Percentiles rank a stretch among this genome's conserved stretches.
Conservation (phyloP, 2,797 vertebrate genomes). For the Sebastes nivosus region DNA sequence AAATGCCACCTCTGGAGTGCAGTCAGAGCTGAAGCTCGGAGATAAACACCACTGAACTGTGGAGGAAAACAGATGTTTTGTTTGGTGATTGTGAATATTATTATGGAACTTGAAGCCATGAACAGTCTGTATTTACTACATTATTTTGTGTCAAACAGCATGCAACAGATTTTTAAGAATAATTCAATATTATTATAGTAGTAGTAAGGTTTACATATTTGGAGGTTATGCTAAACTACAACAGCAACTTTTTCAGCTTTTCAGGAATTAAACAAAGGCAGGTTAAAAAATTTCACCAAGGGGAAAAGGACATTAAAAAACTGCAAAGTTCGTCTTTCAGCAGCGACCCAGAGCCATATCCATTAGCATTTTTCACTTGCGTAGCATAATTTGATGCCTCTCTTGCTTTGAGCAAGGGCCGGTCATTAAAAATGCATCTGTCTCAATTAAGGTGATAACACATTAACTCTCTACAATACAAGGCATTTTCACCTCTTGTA, state of each 20-base stretch:
- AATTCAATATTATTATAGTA: neutral
- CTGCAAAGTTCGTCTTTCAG: slow-evolving; percentile 57
- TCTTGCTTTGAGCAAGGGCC: slow-evolving; percentile 53
- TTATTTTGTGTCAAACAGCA: neutral
- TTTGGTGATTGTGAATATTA: slow-evolving; percentile 30
- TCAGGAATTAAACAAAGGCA: slow-evolving; percentile 29
- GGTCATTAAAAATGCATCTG: slow-evolving; percentile 82
- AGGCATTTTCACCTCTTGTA: slow-evolving; percentile 26
- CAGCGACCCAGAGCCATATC: slow-evolving; percentile 31
- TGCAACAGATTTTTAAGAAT: neutral
- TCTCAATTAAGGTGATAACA: slow-evolving; percentile 72
- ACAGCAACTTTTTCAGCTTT: neutral
- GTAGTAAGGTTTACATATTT: neutral
- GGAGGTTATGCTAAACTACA: neutral
- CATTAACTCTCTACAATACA: slow-evolving; percentile 51
- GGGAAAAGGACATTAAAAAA: slow-evolving; percentile 42
- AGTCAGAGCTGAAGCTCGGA: slow-evolving; percentile 14
- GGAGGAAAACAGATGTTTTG: slow-evolving; percentile 25
- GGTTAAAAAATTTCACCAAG: slow-evolving; percentile 38
- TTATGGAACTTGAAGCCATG: neutral
- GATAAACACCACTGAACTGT: slow-evolving; percentile 26
- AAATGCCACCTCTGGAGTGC: slow-evolving; percentile 18
- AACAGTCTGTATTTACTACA: neutral
- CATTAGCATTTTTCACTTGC: slow-evolving; percentile 74
- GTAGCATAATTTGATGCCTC: slow-evolving; percentile 77